Base-by-base conservation (phyloP, 2,113 vertebrate genomes). In the Leucopsar rothschildi region DNA sequence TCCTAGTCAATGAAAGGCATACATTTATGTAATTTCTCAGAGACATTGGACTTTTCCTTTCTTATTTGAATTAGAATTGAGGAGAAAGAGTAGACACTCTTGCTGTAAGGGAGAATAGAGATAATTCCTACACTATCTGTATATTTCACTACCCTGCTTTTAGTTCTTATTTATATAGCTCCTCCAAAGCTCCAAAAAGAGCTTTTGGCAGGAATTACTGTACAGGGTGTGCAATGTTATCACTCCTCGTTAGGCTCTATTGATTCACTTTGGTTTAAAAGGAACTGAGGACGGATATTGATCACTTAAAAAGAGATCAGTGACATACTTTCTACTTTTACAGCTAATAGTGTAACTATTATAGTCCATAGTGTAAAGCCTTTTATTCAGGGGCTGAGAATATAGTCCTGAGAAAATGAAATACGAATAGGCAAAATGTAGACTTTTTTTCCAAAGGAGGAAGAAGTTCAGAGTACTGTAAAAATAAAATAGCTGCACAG, bases 401-500 rank as follows among this genome's bases (percentile, higher is more conserved):
- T 56, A 76, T 19, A 91, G 61, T 68, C 42, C 20, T 60, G 17
- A 87, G 72, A 77, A 77, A 44, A 70, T 42, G 75, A 92, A 93
- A 88, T 35, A 45, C 44, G 37, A 95, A 92, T 50, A 82, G 12
- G 8, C 8, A 93, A 93, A 92, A 83, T 63, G 49, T 1, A 91
- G 40, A 75, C 9, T 37, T 73, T 82, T 60, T 83, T 69, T 24
- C 44, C 56, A 55, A 64, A 79, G 49, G 16, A 91, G 10, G 12
- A 91, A 77, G 81, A 78, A 6, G 6, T 91, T 87, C 78, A 64
- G 56, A 90, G 49, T 40, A 75, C 23, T 53, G 40, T 57, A 68
- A 88, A 94, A 95, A 88, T 83, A 78, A 94, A 94, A 76, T 31
- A 83, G 39, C 73, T 92, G 29, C 71, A 86, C 47, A 78, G 39